Conservation (phyloP, 2,113 vertebrate species). For the Ifrita kowaldi region DNA sequence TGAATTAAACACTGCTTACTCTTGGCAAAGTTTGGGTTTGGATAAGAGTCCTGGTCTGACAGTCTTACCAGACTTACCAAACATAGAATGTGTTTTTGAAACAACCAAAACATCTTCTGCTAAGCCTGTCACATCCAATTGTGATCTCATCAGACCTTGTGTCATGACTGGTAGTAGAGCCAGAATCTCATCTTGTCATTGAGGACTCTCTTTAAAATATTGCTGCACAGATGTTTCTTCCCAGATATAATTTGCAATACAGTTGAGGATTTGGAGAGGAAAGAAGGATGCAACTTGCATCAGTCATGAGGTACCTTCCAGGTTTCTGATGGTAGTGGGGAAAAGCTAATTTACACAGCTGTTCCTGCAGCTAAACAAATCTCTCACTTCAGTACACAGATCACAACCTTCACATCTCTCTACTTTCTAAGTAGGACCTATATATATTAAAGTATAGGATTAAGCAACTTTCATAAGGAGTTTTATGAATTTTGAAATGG, state of each 20-base stretch:
- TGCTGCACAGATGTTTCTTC: not conserved
- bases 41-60: not conserved
- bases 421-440: not conserved
- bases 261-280: not conserved
- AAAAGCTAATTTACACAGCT: not conserved
- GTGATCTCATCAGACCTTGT: not conserved
- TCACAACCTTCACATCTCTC: not conserved
- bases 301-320: not conserved
- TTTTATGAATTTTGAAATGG: not conserved
- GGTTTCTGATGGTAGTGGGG: not conserved
- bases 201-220: not conserved
- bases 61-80: not conserved
- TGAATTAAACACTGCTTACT: not conserved
- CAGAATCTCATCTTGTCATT: not conserved
- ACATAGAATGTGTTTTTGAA: not conserved
- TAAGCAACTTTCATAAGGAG: not conserved
- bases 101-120: not conserved
- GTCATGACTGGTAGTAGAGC: not conserved
- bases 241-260: not conserved
- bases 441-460: not conserved
- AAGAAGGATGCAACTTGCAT: not conserved
- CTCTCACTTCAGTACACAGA: not conserved
- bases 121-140: not conserved
- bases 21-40: not conserved
- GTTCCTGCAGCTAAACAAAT: not conserved